Conservation (phyloP, 2,113 vertebrate species). For the Callopanchax toddi region DNA sequence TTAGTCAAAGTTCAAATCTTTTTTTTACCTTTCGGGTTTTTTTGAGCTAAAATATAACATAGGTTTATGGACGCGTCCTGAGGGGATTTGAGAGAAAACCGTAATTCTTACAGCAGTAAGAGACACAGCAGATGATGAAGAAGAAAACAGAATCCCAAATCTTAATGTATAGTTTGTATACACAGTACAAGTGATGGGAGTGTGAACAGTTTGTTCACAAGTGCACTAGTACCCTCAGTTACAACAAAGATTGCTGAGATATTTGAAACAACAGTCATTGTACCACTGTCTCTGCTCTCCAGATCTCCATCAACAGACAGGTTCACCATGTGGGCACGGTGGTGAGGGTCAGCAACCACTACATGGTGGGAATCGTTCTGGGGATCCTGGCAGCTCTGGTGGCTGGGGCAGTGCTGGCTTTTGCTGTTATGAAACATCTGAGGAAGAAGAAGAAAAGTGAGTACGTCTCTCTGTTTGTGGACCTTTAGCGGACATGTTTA, state of each 20-base stretch:
- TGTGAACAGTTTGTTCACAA: no score
- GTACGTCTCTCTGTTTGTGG: slow-evolving; percentile 6
- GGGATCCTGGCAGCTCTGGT: slow-evolving; percentile 81
- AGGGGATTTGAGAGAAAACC: no score
- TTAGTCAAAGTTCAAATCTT: no score
- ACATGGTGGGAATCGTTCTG: slow-evolving; percentile 82
- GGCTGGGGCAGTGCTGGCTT: slow-evolving; percentile 72
- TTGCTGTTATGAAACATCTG: slow-evolving; percentile 79
- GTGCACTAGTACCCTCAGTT: not conserved
- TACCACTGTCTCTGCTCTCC: not conserved
- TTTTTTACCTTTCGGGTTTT: no score
- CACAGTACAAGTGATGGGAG: no score
- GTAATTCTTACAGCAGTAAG: no score
- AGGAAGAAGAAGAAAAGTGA: slow-evolving; percentile 84
- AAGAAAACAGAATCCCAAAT: no score
- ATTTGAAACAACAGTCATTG: not conserved
- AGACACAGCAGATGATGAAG: no score
- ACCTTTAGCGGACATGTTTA: slow-evolving; percentile 51
- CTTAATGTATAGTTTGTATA: no score
- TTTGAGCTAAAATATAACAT: no score
- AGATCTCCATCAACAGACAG: slow-evolving; percentile 83
- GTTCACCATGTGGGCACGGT: slow-evolving; percentile 85
- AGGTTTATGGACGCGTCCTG: no score
- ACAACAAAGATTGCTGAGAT: not conserved
- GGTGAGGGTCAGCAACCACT: slow-evolving; percentile 74